Percentiles rank a stretch among this genome's conserved stretches.
Conservation (phyloP, 1,140 invertebrate genomes). For the Nasonia giraulti region DNA sequence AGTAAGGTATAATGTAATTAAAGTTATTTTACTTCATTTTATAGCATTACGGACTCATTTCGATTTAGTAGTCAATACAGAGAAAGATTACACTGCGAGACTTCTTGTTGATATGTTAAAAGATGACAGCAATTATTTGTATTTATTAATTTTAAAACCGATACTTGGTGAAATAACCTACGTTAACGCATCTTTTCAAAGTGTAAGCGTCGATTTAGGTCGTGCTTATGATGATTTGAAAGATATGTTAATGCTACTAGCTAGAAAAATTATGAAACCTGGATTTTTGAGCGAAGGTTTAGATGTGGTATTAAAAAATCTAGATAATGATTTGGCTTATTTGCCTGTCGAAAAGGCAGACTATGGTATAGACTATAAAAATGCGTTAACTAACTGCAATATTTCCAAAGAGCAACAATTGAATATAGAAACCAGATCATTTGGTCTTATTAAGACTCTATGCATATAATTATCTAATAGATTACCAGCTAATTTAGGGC, state of each 20-base stretch:
- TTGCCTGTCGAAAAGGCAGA: constrained; percentile 40
- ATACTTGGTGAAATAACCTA: no score
- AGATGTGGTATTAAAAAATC: constrained; percentile 37
- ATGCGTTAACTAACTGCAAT: not conserved
- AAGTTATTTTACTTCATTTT: no score
- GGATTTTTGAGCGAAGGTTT: constrained; percentile 45
- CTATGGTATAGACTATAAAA: constrained; percentile 50
- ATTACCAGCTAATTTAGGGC: constrained; percentile 45
- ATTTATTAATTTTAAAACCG: no score
- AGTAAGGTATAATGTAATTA: no score
- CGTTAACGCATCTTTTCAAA: no score
- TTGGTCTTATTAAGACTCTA: constrained; percentile 37
- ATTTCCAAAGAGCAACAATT: constrained; percentile 17
- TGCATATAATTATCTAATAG: constrained; percentile 38
- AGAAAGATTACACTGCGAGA: no score
- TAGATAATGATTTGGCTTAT: constrained; percentile 53
- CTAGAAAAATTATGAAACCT: constrained; percentile 54
- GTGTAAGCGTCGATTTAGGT: no score
- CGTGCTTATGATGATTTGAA: constrained; percentile 38
- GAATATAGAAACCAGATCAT: constrained; percentile 30
- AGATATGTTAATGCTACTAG: constrained; percentile 48
- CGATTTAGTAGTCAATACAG: no score
- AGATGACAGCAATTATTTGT: no score
- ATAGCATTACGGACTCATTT: no score
- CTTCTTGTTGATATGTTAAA: no score